Evolutionary conservation across 2,888 invertebrate species (phyloP).

Genomic region (Gryllus longicercus): DNA sequence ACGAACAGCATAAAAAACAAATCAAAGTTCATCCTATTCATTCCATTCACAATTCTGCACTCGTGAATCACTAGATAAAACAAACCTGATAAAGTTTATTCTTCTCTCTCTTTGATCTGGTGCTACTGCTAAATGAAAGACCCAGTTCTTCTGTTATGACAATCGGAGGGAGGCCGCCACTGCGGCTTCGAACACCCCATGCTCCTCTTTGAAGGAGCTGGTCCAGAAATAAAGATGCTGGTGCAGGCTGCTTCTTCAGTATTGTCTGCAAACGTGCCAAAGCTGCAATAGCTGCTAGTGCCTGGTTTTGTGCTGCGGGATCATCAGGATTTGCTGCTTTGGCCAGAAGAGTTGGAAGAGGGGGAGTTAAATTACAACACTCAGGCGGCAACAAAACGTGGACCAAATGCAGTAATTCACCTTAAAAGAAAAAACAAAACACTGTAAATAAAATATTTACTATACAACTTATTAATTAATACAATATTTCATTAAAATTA

Average conservation of each 20-base stretch:
- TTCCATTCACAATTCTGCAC: no score
- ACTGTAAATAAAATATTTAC: no score
- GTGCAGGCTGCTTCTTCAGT: constrained; percentile 75
- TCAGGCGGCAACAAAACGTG: constrained; percentile 83
- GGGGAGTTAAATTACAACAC: constrained; percentile 76
- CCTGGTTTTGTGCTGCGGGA: constrained; percentile 77
- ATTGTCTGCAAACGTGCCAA: constrained; percentile 72
- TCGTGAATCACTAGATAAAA: no score
- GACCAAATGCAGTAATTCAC: constrained; percentile 82
- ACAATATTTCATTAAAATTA: background rate
- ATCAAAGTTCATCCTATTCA: no score
- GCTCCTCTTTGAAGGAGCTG: constrained; percentile 60
- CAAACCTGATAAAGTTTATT: background rate
- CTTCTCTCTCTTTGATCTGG: background rate
- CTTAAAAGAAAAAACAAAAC: constrained; percentile 45
- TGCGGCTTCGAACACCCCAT: constrained; percentile 32
- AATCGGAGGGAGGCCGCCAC: background rate
- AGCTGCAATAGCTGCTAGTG: constrained; percentile 77
- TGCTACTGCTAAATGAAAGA: background rate
- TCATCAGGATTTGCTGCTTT: constrained; percentile 30
- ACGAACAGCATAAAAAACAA: no score
- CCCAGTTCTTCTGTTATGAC: background rate
- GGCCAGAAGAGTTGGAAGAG: constrained; percentile 66
- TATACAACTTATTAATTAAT: background rate
- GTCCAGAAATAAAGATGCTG: constrained; percentile 78